Evolutionary conservation across 35 echinoderm and acorn worm genomes (phyloP).

Genomic region (Holothuria glaberrima): DNA sequence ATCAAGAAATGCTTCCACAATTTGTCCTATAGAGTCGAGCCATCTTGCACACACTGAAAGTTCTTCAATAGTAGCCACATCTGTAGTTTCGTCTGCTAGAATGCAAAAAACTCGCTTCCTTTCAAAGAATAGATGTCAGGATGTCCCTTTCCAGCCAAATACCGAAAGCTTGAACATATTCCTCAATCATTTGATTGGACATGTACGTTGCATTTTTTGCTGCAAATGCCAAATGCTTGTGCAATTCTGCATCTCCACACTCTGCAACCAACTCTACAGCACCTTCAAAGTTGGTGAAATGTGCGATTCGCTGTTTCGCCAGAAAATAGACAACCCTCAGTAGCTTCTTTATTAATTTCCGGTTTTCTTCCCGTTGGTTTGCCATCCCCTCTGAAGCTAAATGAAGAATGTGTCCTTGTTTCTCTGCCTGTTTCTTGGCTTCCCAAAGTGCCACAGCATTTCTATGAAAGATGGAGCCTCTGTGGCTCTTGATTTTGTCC

Average conservation of each 20-base stretch:
- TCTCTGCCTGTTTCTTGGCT: not conserved
- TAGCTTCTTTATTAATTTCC: not conserved
- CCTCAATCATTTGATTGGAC: conserved; percentile 9
- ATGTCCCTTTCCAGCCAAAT: conserved; percentile 6
- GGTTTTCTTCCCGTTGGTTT: conserved; percentile 12
- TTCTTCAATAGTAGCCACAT: conserved; percentile 3
- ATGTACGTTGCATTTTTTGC: conserved; percentile 20
- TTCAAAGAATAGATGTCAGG: conserved; percentile 11
- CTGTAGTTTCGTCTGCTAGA: conserved; percentile 14
- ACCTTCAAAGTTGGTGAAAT: conserved; percentile 33
- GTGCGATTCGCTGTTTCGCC: not conserved
- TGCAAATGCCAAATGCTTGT: too few species aligned
- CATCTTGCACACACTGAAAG: conserved; percentile 18
- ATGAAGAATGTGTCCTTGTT: conserved; percentile 1
- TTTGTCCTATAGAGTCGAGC: not conserved
- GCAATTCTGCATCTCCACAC: conserved; percentile 6
- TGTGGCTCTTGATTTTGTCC: conserved; percentile 24
- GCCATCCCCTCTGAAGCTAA: not conserved
- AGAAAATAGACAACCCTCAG: conserved; percentile 2
- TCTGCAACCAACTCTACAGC: conserved; percentile 2
- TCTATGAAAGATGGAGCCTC: not conserved
- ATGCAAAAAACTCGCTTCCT: conserved; percentile 6
- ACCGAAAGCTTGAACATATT: conserved; percentile 17
- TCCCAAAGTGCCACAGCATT: not conserved
- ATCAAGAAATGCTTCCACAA: conserved; percentile 18